Base-by-base conservation (phyloP, 2,797 vertebrate species). In the Anomalospiza imberbis region DNA sequence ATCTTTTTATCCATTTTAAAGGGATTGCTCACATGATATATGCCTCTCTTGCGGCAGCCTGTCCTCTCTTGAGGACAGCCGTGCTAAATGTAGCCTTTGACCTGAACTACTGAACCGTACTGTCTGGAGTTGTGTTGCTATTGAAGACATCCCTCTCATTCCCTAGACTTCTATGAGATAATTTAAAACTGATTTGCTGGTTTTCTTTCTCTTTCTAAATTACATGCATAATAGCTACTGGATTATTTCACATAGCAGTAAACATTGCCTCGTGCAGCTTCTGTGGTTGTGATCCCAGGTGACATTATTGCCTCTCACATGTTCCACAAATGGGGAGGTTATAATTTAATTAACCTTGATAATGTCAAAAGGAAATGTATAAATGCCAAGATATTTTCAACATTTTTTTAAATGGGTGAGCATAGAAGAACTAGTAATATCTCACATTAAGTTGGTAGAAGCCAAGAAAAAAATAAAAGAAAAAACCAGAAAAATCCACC, bases 291-390 rank as follows among this genome's bases (percentile, higher is more conserved):
- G n/a, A 94, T 78, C 55, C 38, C 67, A 83, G 72, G 47, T 94
- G 93, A 94, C 72, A 87, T 91, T 92, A 68, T 79, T 89, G 62
- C 86, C 55, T 90, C 79, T 94, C 84, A 85, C 36, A 77, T 87
- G 85, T 90, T 95, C 57, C 78, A 77, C 3, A 18, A 93, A 92
- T 72, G 32, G 44, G 38, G 53, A 93, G 93, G 92, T 97, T 96
- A 96, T 93, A 48, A 74, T 80, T 95, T 94, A 95, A 97, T 97
- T 96, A 97, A 97, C 96, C 95, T 87, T 88, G 87, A 95, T 94
- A 96, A 95, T 94, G 87, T 97, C 96, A 97, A 93, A 96, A 95
- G 79, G 82, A 96, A 96, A 94, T 94, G 53, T 55, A 93, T 93
- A 96, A 96, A 97, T 95, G 83, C 91, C 94, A 97, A 89, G 72